Evolutionary conservation across 2,797 vertebrate species (phyloP).

Genomic region (Sciurus carolinensis): DNA sequence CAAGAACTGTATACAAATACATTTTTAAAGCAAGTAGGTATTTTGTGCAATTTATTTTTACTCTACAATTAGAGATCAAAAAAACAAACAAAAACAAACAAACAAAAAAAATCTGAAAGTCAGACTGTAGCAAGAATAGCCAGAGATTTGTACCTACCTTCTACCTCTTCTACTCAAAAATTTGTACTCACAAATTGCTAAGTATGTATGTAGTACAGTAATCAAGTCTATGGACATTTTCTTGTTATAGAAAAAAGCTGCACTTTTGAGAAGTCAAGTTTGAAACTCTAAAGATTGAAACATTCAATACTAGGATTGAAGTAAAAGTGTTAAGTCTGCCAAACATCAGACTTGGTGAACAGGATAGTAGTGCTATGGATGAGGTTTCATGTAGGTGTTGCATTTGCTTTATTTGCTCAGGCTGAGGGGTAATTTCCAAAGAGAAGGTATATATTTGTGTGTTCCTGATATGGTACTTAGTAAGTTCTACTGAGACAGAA

Average conservation of each 20-base stretch:
- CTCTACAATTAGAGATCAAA: background rate
- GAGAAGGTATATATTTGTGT: background rate
- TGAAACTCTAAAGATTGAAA: background rate
- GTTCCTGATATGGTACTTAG: background rate
- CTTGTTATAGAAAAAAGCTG: background rate
- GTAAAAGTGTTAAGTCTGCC: background rate
- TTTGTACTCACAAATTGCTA: background rate
- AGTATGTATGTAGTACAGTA: background rate
- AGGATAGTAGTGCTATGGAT: background rate
- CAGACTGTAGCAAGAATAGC: background rate
- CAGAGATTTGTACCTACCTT: background rate
- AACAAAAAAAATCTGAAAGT: background rate
- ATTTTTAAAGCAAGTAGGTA: background rate
- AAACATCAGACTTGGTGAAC: background rate
- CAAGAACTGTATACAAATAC: background rate
- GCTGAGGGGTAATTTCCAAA: background rate
- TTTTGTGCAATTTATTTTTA: background rate
- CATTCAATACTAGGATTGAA: background rate
- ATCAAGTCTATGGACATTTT: background rate
- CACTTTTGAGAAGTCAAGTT: background rate
- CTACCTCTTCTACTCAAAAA: background rate
- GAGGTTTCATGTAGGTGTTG: background rate
- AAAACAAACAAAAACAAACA: background rate
- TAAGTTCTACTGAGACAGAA: too few species aligned
- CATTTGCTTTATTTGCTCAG: background rate